Evolutionary conservation across 2,113 vertebrate genomes (phyloP).

Genomic region (Campylomormyrus numenius): DNA sequence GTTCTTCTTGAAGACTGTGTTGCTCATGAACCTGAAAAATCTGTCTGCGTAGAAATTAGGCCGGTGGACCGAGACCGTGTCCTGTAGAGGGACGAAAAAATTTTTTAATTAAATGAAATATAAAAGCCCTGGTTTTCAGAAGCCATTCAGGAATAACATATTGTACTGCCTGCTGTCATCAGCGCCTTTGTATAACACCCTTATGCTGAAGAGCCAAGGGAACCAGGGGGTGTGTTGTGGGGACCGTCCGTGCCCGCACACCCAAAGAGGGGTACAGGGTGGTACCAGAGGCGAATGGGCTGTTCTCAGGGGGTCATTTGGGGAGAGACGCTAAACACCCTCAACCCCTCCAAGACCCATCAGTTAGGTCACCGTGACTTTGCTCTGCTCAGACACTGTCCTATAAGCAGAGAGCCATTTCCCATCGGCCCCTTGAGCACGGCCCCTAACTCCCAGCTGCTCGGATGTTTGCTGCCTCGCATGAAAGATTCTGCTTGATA

Average conservation of each 20-base stretch:
- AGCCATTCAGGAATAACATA: background rate
- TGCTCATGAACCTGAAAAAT: slow-evolving; percentile 98
- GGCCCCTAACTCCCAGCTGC: background rate
- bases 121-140: background rate
- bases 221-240: background rate
- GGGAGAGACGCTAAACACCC: background rate
- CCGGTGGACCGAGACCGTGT: slow-evolving; percentile 93
- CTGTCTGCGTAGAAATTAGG: slow-evolving; percentile 95
- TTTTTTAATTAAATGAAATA: background rate
- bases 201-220: background rate
- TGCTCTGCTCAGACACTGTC: background rate
- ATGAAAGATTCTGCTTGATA: background rate
- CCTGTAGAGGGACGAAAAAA: slow-evolving; percentile 56
- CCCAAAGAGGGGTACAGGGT: background rate
- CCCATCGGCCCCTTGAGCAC: background rate
- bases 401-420: background rate
- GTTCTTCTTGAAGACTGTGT: slow-evolving; percentile 86
- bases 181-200: background rate
- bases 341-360: background rate
- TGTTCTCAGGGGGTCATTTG: background rate
- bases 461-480: background rate
- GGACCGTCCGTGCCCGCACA: background rate
- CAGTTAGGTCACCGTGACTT: background rate
- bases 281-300: background rate
- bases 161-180: background rate